Percentiles rank a stretch among this genome's conserved stretches.
These are phyloP conservation scores for Aleiodes alternator DNA, from an alignment of 2,888 invertebrate genomes.

Conservation along the genomic window DNA sequence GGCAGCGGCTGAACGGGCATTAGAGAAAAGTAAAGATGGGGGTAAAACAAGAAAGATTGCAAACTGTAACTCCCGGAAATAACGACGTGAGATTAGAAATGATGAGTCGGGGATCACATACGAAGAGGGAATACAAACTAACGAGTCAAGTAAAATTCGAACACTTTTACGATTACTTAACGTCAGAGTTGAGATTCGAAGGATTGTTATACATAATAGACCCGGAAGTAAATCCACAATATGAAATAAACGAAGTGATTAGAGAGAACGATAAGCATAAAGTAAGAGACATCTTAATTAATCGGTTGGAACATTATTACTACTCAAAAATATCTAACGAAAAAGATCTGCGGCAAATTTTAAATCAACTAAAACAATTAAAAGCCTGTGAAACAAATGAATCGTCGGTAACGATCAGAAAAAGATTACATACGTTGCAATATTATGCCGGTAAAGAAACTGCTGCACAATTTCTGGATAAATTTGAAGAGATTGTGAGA, in stretches of 20 bases:
- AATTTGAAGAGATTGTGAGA: slow-evolving; percentile 45
- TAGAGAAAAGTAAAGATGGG: too few species aligned
- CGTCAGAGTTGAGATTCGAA: slow-evolving; percentile 47
- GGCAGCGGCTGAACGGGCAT: too few species aligned
- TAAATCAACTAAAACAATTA: slow-evolving; percentile 44
- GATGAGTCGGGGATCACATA: neutral
- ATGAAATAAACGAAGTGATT: neutral
- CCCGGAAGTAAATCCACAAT: slow-evolving; percentile 1
- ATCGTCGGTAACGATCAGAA: slow-evolving; percentile 37
- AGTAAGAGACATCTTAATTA: slow-evolving; percentile 49
- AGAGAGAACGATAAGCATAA: slow-evolving; percentile 42
- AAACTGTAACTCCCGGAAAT: too few species aligned
- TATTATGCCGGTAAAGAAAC: slow-evolving; percentile 41
- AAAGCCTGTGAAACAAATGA: neutral
- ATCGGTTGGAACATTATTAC: slow-evolving; percentile 42
- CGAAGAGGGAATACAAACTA: slow-evolving; percentile 49
- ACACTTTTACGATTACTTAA: slow-evolving; percentile 49
- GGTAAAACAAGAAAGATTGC: slow-evolving; percentile 4
- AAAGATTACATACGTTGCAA: slow-evolving; percentile 37
- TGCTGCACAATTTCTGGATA: slow-evolving; percentile 42
- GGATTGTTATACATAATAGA: slow-evolving; percentile 49
- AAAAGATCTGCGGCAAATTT: slow-evolving; percentile 41
- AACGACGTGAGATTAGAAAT: too few species aligned
- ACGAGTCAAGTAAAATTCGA: slow-evolving; percentile 47
- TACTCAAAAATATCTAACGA: slow-evolving; percentile 38